Evolutionary conservation across 2,888 invertebrate species (phyloP).

Genomic region (Drosophila gaucha): DNA sequence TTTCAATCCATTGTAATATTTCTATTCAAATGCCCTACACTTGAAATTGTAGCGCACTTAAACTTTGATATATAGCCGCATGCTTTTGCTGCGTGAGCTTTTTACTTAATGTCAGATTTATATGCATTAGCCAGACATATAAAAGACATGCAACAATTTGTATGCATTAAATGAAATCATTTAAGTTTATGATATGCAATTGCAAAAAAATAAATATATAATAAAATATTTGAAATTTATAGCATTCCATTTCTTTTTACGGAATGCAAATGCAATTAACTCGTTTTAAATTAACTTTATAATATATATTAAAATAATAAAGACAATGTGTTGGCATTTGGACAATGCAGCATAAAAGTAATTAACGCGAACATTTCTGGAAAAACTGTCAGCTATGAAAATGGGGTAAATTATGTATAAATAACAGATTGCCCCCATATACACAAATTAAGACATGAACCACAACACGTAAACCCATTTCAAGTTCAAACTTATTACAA

Average conservation of each 20-base stretch:
- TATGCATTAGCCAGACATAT: constrained; percentile 2
- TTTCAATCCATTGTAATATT: no score
- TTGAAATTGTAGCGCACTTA: constrained; percentile 9
- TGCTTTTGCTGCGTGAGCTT: constrained; percentile 12
- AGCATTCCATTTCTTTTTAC: constrained; percentile 16
- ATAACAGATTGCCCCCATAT: constrained; percentile 27
- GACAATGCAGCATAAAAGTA: constrained; percentile 9
- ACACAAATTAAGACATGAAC: constrained; percentile 11
- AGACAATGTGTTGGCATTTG: constrained; percentile 14
- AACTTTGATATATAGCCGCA: constrained; percentile 2
- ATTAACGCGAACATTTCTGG: constrained; percentile 24
- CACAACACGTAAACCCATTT: constrained; percentile 47
- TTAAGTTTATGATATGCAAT: neutral
- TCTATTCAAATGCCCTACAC: neutral
- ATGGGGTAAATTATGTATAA: constrained; percentile 21
- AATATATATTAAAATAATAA: constrained; percentile 8
- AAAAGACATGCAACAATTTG: constrained; percentile 13
- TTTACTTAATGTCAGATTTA: constrained; percentile 9
- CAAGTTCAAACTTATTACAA: constrained; percentile 61
- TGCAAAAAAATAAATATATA: neutral
- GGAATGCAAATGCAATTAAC: constrained; percentile 8
- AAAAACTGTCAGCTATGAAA: constrained; percentile 10
- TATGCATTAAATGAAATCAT: constrained; percentile 9
- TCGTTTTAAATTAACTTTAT: constrained; percentile 11
- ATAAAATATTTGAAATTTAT: constrained; percentile 27